Evolutionary conservation across 2,888 invertebrate species (phyloP).

Genomic region (Teleogryllus oceanicus): DNA sequence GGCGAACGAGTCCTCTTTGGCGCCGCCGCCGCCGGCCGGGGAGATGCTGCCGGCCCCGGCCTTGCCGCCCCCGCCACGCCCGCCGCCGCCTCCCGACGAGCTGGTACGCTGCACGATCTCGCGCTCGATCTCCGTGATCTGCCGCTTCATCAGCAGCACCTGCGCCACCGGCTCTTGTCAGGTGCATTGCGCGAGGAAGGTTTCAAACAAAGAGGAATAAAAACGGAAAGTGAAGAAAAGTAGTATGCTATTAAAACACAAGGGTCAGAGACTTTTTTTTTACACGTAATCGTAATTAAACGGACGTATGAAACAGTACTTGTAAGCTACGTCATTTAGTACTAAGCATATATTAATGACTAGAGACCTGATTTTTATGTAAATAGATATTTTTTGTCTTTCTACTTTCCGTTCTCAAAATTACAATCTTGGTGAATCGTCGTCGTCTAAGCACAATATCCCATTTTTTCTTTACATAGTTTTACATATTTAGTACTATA

Average conservation of each 20-base stretch:
- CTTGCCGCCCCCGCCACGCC: constrained; percentile 69
- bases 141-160: constrained; percentile 55
- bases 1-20: constrained; percentile 27
- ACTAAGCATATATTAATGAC: too few relatives aligned
- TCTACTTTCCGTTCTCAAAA: too few relatives aligned
- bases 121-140: constrained; percentile 70
- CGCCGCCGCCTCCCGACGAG: constrained; percentile 44
- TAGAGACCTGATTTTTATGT: too few relatives aligned
- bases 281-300: neutral
- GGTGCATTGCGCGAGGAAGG: neutral
- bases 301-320: too few relatives aligned
- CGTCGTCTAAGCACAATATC: too few relatives aligned
- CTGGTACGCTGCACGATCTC: constrained; percentile 61
- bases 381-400: too few relatives aligned
- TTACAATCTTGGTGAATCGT: too few relatives aligned
- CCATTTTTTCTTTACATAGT: too few relatives aligned
- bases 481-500: too few relatives aligned
- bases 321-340: too few relatives aligned
- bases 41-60: constrained; percentile 45
- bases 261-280: constrained; percentile 32
- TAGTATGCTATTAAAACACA: too few relatives aligned
- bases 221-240: too few relatives aligned
- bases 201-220: neutral
- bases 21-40: constrained; percentile 40
- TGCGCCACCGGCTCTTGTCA: neutral